Evolutionary conservation across 2,797 vertebrate genomes (phyloP).

Genomic region (Sebastes minor): DNA sequence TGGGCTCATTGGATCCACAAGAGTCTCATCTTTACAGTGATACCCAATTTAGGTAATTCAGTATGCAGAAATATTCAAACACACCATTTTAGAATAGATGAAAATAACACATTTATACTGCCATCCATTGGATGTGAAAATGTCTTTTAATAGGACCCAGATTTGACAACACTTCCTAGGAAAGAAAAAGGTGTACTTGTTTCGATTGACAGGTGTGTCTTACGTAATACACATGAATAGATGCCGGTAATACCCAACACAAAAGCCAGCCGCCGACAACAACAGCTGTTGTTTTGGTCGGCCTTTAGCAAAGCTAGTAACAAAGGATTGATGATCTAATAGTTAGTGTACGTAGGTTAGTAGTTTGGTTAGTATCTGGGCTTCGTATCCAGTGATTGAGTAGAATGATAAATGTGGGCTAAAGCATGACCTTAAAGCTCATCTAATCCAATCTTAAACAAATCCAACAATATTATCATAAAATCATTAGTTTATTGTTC

Average conservation of each 20-base stretch:
- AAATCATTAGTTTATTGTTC: neutral
- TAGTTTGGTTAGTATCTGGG: neutral
- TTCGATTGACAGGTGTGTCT: conserved; percentile 30
- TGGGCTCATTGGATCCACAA: too few relatives aligned
- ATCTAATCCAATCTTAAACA: neutral
- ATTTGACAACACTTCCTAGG: neutral
- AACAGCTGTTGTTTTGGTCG: neutral
- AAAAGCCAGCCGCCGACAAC: neutral
- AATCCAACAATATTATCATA: neutral
- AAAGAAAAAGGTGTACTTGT: neutral
- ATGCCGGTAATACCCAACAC: neutral
- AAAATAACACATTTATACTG: too few relatives aligned
- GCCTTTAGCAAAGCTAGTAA: neutral
- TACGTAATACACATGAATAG: neutral
- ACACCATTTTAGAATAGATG: too few relatives aligned
- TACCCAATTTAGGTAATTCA: too few relatives aligned
- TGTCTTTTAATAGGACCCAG: neutral
- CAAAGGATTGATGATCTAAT: neutral
- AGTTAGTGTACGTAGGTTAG: neutral
- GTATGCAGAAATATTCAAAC: too few relatives aligned
- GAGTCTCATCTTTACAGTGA: too few relatives aligned
- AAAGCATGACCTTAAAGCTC: neutral
- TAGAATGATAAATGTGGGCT: neutral
- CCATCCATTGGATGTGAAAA: neutral
- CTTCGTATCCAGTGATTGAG: neutral